Conservation (phyloP, 1,140 invertebrate species). For the Rhopalosiphum maidis region DNA sequence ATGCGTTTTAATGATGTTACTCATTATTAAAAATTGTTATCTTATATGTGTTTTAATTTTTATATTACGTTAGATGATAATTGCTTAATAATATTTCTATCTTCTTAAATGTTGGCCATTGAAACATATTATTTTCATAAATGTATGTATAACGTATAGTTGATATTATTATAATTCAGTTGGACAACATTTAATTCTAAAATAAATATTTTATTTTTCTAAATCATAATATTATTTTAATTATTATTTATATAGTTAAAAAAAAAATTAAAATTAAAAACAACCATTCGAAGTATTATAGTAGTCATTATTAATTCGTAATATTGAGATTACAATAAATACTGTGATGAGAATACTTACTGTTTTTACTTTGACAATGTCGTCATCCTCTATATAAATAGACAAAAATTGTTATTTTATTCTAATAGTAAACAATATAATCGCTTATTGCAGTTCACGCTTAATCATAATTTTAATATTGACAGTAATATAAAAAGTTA, state of each 20-base stretch:
- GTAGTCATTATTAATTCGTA: neutral
- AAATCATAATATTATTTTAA: no score
- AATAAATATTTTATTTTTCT: neutral
- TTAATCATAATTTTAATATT: neutral
- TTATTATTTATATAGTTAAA: neutral
- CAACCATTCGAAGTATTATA: neutral
- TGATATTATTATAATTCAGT: neutral
- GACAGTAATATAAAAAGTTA: neutral
- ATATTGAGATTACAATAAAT: neutral
- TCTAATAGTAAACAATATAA: neutral
- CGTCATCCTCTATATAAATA: neutral
- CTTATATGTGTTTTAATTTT: neutral
- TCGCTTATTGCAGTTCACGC: neutral
- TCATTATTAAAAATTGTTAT: neutral
- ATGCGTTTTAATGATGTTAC: neutral
- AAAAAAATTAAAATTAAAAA: neutral
- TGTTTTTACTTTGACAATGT: neutral
- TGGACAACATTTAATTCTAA: neutral
- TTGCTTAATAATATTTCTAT: neutral
- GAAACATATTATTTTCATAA: neutral
- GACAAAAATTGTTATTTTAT: neutral
- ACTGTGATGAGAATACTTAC: neutral
- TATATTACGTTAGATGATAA: neutral
- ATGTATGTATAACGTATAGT: neutral
- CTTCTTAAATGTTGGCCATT: neutral